Evolutionary conservation across 1,140 invertebrate species (phyloP), one percentile per base, ranked within the genome.

Genomic region (Bombus fervidus): DNA sequence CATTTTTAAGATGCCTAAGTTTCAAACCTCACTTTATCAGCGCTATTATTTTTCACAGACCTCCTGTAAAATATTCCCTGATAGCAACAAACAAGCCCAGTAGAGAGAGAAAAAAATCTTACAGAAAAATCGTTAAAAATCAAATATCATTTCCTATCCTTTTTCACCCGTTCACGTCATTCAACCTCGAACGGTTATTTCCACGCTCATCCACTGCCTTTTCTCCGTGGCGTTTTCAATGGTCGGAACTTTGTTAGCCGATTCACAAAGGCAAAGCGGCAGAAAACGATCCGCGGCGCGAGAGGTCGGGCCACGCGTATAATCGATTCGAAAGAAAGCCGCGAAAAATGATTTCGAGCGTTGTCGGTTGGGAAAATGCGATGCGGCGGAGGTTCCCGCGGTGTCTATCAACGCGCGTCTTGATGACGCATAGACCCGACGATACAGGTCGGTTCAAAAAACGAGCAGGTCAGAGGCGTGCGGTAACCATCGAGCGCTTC

Each of bases 401-500:
- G 12, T 62, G 71, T 62, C 71, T 22, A 75, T 66, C 81, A 31
- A 76, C 81, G 62, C 73, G 43, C 72, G 59, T 75, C 72, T 39
- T 74, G 41, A 82, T 75, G 41, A 75, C 59, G 57, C 71, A 66
- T 74, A 59, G 12, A 18, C 0, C 8, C 8, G 39, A 62, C 71
- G 69, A 47, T 75, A 76, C 72, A 76, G 81, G 59, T 34, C n/a
- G 81, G 39, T 76, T 83, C 73, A 68, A 43, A 64, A 41, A 31
- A 64, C 37, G 28, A 12, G n/a, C 43, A 10, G 8, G 28, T 2
- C 31, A 6, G n/a, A 28, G 53, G 31, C 59, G 53, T 28, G 81
- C 41, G 75, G 53, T 71, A n/a, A 73, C 76, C 79, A 64, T 77
- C 47, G 84, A 39, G 84, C 88, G 87, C 78, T 87, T 85, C 89